Conservation (phyloP, 2,113 vertebrate genomes). For the Cyprinus carpio region DNA sequence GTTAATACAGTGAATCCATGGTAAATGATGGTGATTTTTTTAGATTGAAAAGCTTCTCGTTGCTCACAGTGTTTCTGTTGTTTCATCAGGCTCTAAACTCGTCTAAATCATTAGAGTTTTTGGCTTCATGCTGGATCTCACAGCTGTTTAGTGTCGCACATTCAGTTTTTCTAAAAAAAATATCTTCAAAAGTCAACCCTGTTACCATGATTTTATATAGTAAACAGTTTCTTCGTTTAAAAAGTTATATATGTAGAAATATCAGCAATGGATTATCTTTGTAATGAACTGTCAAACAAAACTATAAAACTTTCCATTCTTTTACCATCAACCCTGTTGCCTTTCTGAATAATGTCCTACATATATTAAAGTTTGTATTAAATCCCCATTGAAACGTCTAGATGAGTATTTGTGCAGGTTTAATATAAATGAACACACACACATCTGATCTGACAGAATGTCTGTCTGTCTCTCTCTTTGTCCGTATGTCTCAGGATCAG, state of each 20-base stretch:
- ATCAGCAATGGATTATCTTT: neutral
- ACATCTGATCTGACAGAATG: neutral
- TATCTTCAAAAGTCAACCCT: neutral
- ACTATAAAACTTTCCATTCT: neutral
- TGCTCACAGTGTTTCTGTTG: too few relatives aligned
- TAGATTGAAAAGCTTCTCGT: too few relatives aligned
- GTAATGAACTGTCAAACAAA: too few relatives aligned
- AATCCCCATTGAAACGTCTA: neutral
- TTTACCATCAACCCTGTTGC: neutral
- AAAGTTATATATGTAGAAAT: too few relatives aligned
- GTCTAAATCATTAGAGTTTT: too few relatives aligned
- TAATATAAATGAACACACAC: neutral
- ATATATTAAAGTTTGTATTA: neutral
- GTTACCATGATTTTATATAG: neutral
- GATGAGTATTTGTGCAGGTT: too few relatives aligned
- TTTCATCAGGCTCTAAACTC: too few relatives aligned
- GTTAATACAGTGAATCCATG: too few relatives aligned
- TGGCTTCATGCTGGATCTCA: too few relatives aligned
- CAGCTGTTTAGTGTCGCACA: too few relatives aligned
- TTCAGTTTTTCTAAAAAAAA: too few relatives aligned
- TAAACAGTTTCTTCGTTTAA: neutral
- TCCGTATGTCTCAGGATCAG: conserved; percentile 82
- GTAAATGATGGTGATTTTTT: too few relatives aligned
- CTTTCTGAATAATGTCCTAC: neutral
- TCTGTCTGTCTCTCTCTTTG: conserved; percentile 44